Evolutionary conservation across 2,113 vertebrate species (phyloP).

Genomic region (Budorcas taxicolor): DNA sequence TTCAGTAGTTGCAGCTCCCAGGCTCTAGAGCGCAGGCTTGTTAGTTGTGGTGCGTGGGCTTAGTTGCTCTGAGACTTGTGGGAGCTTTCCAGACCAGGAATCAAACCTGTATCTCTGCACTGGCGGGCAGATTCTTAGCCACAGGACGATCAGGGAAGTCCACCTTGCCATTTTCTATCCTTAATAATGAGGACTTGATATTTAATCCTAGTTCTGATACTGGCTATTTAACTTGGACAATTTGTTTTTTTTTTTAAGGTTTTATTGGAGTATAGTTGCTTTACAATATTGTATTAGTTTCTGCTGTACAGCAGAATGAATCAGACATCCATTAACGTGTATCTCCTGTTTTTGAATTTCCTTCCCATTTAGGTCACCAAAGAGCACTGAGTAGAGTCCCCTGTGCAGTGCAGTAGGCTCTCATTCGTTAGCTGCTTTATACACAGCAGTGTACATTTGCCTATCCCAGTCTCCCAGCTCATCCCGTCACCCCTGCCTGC

Average conservation of each 20-base stretch:
- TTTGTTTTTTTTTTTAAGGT: background rate
- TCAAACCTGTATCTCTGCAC: background rate
- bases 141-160: background rate
- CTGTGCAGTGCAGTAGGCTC: background rate
- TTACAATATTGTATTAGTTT: background rate
- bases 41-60: background rate
- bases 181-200: background rate
- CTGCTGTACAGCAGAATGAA: background rate
- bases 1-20: background rate
- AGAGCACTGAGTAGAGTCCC: background rate
- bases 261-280: background rate
- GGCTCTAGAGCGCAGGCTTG: background rate
- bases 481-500: background rate
- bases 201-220: background rate
- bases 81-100: background rate
- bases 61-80: background rate
- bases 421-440: background rate
- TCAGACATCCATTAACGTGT: background rate
- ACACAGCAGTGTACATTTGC: background rate
- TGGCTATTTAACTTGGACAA: background rate
- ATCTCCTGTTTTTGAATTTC: background rate
- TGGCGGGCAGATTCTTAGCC: background rate
- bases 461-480: background rate
- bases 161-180: background rate
- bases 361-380: background rate